These are phyloP conservation scores for Pissodes strobi DNA, from an alignment of 1,140 invertebrate genomes.

Conservation along the genomic window DNA sequence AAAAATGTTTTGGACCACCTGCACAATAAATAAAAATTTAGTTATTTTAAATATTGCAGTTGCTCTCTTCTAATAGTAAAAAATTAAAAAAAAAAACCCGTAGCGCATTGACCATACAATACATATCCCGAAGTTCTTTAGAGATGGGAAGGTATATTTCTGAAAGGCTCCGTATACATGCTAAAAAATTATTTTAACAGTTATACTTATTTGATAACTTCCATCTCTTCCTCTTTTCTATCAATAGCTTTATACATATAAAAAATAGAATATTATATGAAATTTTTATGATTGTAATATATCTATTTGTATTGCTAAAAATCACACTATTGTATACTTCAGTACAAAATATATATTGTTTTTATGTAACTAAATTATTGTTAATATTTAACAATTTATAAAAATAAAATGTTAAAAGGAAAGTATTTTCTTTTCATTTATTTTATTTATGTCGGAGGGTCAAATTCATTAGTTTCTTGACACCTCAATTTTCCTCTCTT, in stretches of 20 bases:
- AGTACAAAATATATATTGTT: constrained; percentile 36
- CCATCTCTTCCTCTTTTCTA: not conserved
- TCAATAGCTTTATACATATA: too few species aligned
- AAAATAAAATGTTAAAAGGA: constrained; percentile 32
- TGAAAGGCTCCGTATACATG: not conserved
- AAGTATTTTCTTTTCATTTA: not conserved
- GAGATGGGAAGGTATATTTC: not conserved
- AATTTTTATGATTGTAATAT: constrained; percentile 9
- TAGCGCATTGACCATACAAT: not conserved
- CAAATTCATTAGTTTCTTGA: too few species aligned
- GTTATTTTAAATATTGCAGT: too few species aligned
- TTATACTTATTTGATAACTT: not conserved
- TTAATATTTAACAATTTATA: constrained; percentile 37
- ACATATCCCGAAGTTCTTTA: not conserved
- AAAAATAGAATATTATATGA: not conserved
- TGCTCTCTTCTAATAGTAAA: too few species aligned
- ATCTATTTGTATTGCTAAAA: not conserved
- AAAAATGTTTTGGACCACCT: too few species aligned
- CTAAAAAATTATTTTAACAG: not conserved
- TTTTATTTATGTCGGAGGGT: too few species aligned
- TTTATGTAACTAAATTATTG: constrained; percentile 34
- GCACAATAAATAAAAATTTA: too few species aligned
- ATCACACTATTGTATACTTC: constrained; percentile 23
- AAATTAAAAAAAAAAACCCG: too few species aligned
- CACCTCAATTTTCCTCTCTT: too few species aligned